phyloP scores from a whole-genome alignment of 2,888 invertebrate genomes.

The Caenorhabditis imperialis region DNA sequence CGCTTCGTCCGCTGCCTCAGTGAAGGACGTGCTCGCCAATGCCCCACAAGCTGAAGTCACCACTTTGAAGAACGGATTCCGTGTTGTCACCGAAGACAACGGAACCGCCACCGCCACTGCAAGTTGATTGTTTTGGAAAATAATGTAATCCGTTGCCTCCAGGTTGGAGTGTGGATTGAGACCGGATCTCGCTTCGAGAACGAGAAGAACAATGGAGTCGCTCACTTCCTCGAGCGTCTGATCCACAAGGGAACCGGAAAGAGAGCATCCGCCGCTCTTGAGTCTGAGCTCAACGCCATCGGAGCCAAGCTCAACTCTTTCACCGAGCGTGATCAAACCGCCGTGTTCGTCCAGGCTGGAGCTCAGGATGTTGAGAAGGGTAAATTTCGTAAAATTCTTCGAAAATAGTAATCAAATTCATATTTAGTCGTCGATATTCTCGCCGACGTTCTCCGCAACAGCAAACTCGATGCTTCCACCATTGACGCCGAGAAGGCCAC shows the following conservation, averaged over 20 bases:
- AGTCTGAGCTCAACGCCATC: slow-evolving; percentile 71
- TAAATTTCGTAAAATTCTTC: background rate
- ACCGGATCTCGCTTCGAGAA: slow-evolving; percentile 97
- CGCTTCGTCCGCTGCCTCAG: slow-evolving; percentile 61
- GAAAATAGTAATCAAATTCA: background rate
- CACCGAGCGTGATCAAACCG: slow-evolving; percentile 74
- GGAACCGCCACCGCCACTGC: slow-evolving; percentile 97
- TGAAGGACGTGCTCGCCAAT: slow-evolving; percentile 62
- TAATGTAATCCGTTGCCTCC: slow-evolving; percentile 11
- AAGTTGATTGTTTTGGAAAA: slow-evolving; percentile 80
- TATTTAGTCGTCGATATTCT: slow-evolving; percentile 90
- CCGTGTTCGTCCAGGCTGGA: slow-evolving; percentile 73
- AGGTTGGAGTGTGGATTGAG: slow-evolving; percentile 92
- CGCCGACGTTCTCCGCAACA: slow-evolving; percentile 96
- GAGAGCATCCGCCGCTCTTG: slow-evolving; percentile 70
- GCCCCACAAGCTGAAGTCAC: slow-evolving; percentile 66
- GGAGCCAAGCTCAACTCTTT: slow-evolving; percentile 74
- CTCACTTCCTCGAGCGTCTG: slow-evolving; percentile 99
- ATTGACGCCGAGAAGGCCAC: slow-evolving; percentile 92
- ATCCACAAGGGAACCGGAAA: slow-evolving; percentile 85
- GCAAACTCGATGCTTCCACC: slow-evolving; percentile 86
- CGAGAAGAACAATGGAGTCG: slow-evolving; percentile 94
- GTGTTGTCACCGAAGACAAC: slow-evolving; percentile 96
- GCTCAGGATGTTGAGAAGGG: slow-evolving; percentile 74
- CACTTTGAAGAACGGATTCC: slow-evolving; percentile 86